These are phyloP conservation scores for Clusia tigrina DNA, from an alignment of 2,888 invertebrate genomes.

Conservation along the genomic window DNA sequence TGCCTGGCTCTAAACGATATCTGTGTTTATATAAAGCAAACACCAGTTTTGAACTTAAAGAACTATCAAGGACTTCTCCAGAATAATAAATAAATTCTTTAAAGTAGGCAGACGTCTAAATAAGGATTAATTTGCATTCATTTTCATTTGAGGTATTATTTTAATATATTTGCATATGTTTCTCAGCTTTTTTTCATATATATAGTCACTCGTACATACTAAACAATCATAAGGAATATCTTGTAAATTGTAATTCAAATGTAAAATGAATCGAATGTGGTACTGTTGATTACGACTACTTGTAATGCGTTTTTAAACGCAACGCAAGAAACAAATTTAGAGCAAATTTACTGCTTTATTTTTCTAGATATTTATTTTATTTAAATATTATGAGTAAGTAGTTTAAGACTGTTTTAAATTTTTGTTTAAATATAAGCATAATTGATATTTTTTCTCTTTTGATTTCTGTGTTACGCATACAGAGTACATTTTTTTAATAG, in stretches of 20 bases:
- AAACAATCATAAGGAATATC: conserved; percentile 21
- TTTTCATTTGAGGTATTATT: background rate
- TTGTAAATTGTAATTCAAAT: conserved; percentile 22
- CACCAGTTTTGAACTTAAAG: too few relatives aligned
- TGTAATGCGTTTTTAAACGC: conserved; percentile 7
- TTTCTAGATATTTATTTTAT: too few relatives aligned
- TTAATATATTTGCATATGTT: background rate
- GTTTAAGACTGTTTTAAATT: background rate
- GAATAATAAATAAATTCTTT: too few relatives aligned
- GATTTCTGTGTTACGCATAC: too few relatives aligned
- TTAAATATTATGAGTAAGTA: background rate
- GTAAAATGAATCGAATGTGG: conserved; percentile 43
- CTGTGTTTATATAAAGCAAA: too few relatives aligned
- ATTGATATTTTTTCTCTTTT: too few relatives aligned
- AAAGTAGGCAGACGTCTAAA: too few relatives aligned
- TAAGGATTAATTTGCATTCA: background rate
- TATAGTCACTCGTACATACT: background rate
- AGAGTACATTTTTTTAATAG: too few relatives aligned
- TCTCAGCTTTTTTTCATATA: background rate
- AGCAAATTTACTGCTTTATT: background rate
- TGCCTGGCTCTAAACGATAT: too few relatives aligned
- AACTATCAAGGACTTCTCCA: too few relatives aligned
- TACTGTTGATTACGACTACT: conserved; percentile 25
- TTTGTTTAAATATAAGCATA: background rate
- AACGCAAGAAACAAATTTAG: background rate